Evolutionary conservation across 2,888 invertebrate genomes (phyloP).

Genomic region (Nudaria mundana): DNA sequence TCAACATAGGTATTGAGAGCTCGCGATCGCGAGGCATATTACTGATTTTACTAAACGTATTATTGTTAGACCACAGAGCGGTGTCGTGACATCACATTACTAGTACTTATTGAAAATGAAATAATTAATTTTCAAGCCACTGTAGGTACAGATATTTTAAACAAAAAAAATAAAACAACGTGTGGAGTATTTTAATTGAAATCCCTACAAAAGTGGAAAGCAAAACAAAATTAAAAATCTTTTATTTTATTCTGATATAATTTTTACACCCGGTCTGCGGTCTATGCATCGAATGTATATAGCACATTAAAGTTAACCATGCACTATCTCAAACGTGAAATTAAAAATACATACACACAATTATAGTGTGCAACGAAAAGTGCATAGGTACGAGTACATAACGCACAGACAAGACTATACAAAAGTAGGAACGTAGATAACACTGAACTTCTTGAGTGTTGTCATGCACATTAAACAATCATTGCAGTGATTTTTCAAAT

Average conservation of each 20-base stretch:
- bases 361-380: constrained; percentile 29
- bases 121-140: constrained; percentile 17
- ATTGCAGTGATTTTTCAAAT: constrained; percentile 38
- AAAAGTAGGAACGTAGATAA: neutral
- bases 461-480: constrained; percentile 22
- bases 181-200: no score
- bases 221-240: neutral
- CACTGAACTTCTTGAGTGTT: neutral
- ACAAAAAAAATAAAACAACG: no score
- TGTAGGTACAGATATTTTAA: constrained; percentile 2
- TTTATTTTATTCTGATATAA: constrained; percentile 19
- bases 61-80: constrained; percentile 27
- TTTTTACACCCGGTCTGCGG: constrained; percentile 32
- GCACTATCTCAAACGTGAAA: constrained; percentile 72
- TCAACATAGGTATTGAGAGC: constrained; percentile 53
- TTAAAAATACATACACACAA: constrained; percentile 47
- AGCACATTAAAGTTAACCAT: constrained; percentile 46
- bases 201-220: constrained; percentile 19
- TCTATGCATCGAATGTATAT: constrained; percentile 22
- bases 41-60: constrained; percentile 21
- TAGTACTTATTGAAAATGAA: constrained; percentile 4
- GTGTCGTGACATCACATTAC: constrained; percentile 9
- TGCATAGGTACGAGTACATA: constrained; percentile 13
- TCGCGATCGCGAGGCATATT: constrained; percentile 52
- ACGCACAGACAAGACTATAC: constrained; percentile 6